phyloP scores from a whole-genome alignment of 2,888 invertebrate species.

The Hydriomena furcata region DNA sequence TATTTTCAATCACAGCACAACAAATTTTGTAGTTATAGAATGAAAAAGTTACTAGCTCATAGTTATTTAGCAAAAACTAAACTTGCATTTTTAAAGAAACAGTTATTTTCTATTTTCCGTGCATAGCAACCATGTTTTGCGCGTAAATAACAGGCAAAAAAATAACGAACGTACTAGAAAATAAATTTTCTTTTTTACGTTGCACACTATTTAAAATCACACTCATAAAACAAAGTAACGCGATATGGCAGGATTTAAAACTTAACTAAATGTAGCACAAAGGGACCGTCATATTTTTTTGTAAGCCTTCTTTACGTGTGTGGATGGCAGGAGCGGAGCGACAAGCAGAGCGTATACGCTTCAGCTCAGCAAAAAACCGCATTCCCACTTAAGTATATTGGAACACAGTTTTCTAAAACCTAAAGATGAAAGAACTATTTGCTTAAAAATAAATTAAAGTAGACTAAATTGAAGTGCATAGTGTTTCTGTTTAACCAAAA shows the following conservation, averaged over 20 bases:
- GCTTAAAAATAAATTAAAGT: too few relatives aligned
- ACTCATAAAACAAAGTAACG: slow-evolving; percentile 31
- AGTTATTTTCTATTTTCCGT: neutral
- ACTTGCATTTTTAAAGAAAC: too few relatives aligned
- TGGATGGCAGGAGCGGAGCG: slow-evolving; percentile 11
- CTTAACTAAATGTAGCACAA: slow-evolving; percentile 30
- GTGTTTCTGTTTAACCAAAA: too few relatives aligned
- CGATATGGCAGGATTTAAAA: slow-evolving; percentile 35
- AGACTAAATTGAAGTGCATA: too few relatives aligned
- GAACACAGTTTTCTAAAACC: too few relatives aligned
- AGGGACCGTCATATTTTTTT: slow-evolving; percentile 24
- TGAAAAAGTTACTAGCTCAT: too few relatives aligned
- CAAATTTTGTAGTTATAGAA: too few relatives aligned
- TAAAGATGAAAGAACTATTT: too few relatives aligned
- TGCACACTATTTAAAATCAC: slow-evolving; percentile 35
- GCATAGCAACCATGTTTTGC: neutral
- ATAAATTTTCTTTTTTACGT: slow-evolving; percentile 27
- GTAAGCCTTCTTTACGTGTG: slow-evolving; percentile 6
- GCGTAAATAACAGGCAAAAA: slow-evolving; percentile 11
- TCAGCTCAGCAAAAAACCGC: too few relatives aligned
- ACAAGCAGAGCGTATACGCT: slow-evolving; percentile 3
- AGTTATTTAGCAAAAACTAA: too few relatives aligned
- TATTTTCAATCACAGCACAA: too few relatives aligned
- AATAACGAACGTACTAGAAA: slow-evolving; percentile 14
- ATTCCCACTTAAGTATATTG: too few relatives aligned